Percentiles rank a stretch among this genome's conserved stretches.
Conservation (phyloP, 2,113 vertebrate genomes). For the Andinoacara biseriatus region DNA sequence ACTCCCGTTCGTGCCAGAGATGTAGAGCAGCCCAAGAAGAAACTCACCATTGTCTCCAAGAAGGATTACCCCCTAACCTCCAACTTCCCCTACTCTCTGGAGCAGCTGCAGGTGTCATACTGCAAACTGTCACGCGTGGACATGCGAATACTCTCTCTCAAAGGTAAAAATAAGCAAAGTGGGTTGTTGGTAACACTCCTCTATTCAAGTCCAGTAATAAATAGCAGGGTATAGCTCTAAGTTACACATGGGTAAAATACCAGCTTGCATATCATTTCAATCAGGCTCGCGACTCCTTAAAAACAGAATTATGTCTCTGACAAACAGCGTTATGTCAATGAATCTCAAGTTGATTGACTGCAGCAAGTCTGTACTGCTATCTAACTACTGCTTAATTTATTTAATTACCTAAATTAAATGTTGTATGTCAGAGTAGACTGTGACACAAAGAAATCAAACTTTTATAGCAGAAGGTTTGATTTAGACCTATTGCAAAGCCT, state of each 20-base stretch:
- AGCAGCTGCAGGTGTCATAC: slow-evolving; percentile 94
- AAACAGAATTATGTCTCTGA: no score
- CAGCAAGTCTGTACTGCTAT: no score
- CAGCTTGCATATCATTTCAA: background rate
- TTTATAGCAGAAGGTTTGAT: no score
- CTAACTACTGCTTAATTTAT: no score
- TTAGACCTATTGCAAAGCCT: no score
- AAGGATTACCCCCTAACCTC: slow-evolving; percentile 93
- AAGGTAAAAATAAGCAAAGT: slow-evolving; percentile 53
- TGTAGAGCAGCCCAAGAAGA: slow-evolving; percentile 94
- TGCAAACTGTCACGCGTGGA: slow-evolving; percentile 91
- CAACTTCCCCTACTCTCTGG: slow-evolving; percentile 90
- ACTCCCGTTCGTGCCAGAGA: slow-evolving; percentile 88
- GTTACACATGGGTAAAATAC: background rate
- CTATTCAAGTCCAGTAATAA: background rate
- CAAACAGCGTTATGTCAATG: no score
- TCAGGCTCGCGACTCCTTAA: background rate
- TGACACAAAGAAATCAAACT: no score
- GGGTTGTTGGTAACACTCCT: background rate
- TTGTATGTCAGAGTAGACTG: background rate
- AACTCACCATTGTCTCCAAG: slow-evolving; percentile 89
- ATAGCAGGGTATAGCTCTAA: background rate
- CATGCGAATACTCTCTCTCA: slow-evolving; percentile 88
- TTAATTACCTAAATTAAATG: background rate
- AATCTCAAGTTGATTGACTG: no score